Evolutionary conservation across 1,140 invertebrate species (phyloP), one percentile per base, ranked within the genome.

Genomic region (Drosophila parabipectinata): DNA sequence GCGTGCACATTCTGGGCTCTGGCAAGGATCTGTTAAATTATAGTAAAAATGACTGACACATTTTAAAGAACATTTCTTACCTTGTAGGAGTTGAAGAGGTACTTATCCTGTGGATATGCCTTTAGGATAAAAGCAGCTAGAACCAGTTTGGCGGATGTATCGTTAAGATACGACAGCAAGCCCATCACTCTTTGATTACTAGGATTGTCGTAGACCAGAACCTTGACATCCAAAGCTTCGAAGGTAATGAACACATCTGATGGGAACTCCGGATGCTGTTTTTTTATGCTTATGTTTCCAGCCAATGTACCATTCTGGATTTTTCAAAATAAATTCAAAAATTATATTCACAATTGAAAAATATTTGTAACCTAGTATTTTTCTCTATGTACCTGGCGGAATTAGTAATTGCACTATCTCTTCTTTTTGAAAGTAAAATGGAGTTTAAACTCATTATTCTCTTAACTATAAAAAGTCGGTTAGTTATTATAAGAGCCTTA

Each of bases 1-100:
- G 97, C 96, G 82, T 97, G 96, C 0, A 96, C 94, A 91, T 97
- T 97, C 93, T 96, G 96, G 0, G 94, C 94, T 64, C 96, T 93
- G 0, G 95, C 94, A 93, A 96, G 96, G 6, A 91, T 90, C 82
- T 91, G 12, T 83, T 77, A 18, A 24, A 1, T 34, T 0, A 3
- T 28, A 7, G 26, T 28, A 1, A 0, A 7, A 28, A 28, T 28
- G 5, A 3, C 5, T 4, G 0, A 8, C 5, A 24, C 3, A 0
- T 4, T 12, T 34, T 6, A 12, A 18, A 44, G 5, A 1, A 7
- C 8, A 28, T 15, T 1, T 15, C 26, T 53, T 62, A 97, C 95
- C 95, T 97, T 88, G 52, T 92, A 93, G 32, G 75, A 88, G 60
- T 76, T 72, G 4, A 91, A 91, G 1, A 83, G 51, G 14, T 52